Evolutionary conservation across 2,113 vertebrate species (phyloP).

Genomic region (Elephantulus edwardii): DNA sequence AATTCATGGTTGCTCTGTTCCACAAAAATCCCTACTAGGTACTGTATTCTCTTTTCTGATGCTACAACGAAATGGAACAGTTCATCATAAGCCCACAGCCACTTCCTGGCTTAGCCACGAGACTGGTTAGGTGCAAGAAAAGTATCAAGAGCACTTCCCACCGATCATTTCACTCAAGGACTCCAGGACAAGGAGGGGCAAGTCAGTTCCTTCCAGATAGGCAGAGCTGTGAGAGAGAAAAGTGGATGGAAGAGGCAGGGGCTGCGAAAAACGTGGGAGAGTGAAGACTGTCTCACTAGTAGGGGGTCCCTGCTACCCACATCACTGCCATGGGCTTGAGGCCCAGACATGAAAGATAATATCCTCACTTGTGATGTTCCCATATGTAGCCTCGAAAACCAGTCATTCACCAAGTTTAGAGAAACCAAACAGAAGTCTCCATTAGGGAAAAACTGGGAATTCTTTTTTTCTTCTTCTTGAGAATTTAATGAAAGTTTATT

Average conservation of each 20-base stretch:
- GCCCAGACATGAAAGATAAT: background rate
- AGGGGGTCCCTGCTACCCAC: background rate
- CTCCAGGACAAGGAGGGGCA: background rate
- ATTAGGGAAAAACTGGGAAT: background rate
- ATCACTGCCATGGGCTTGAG: background rate
- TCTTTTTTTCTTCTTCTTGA: too few species aligned
- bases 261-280: background rate
- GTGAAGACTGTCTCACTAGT: background rate
- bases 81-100: background rate
- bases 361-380: background rate
- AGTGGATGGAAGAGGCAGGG: fast-evolving
- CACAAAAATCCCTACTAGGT: slow-evolving; percentile 18
- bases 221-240: background rate
- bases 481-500: too few species aligned
- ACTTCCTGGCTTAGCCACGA: slow-evolving; percentile 3
- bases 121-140: background rate
- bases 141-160: background rate
- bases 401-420: background rate
- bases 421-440: background rate
- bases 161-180: background rate
- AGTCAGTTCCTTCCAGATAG: background rate
- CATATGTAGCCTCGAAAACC: background rate
- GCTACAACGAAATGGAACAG: background rate
- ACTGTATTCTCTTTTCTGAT: background rate
- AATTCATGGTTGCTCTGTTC: background rate